phyloP scores from a whole-genome alignment of 2,888 invertebrate genomes.

The Macaria liturata region DNA sequence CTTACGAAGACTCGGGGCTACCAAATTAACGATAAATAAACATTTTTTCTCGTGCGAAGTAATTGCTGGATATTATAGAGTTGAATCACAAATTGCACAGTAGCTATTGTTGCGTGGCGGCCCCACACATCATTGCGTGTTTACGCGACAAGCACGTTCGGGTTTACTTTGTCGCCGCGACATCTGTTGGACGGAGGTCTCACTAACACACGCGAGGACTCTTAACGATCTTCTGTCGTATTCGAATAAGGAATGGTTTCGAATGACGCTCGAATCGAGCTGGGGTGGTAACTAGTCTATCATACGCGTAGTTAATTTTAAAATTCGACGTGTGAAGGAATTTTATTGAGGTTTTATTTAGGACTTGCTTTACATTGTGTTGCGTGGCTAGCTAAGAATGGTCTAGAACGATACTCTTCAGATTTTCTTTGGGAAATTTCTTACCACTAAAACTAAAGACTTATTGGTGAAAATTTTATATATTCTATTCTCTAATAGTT shows the following conservation, averaged over 20 bases:
- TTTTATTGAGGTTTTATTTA: slow-evolving; percentile 64
- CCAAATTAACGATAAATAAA: slow-evolving; percentile 53
- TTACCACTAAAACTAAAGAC: no score
- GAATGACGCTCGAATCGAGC: slow-evolving; percentile 25
- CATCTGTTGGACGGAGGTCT: slow-evolving; percentile 57
- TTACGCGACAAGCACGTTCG: slow-evolving; percentile 77
- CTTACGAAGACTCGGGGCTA: slow-evolving; percentile 30
- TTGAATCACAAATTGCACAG: slow-evolving; percentile 77
- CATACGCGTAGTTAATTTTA: slow-evolving; percentile 63
- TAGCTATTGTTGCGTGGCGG: slow-evolving; percentile 72
- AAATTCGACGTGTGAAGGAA: slow-evolving; percentile 62
- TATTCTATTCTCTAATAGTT: no score
- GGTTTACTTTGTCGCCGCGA: slow-evolving; percentile 78
- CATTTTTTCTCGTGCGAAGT: slow-evolving; percentile 48
- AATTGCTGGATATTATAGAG: slow-evolving; percentile 69
- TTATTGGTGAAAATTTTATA: no score
- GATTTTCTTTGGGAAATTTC: no score
- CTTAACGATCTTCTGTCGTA: slow-evolving; percentile 20
- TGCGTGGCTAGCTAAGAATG: slow-evolving; percentile 2
- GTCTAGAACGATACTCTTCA: no score
- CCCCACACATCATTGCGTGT: slow-evolving; percentile 77
- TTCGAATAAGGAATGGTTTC: slow-evolving; percentile 26
- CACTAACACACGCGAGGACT: slow-evolving; percentile 27
- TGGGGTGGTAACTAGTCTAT: slow-evolving; percentile 46
- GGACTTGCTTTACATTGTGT: slow-evolving; percentile 33